Evolutionary conservation across 2,888 invertebrate species (phyloP), one percentile per base, ranked within the genome.

Genomic region (Lymantria dispar): DNA sequence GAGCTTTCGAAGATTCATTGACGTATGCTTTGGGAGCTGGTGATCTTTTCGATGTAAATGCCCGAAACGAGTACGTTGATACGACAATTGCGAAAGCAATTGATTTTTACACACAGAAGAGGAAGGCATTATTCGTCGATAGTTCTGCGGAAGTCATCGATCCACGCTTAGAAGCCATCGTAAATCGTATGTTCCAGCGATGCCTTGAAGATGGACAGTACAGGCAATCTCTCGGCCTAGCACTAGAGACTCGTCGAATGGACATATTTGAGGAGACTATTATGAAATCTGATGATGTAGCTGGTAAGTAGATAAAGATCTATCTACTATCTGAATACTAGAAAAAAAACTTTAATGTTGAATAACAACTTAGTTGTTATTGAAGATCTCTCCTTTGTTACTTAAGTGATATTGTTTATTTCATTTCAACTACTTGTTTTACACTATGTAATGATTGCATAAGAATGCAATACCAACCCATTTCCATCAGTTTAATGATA

Each of bases 11-110:
- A 80, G 98, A 99, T 84, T 98, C 99, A 0, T 87, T 99, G 60
- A 97, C 97, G n/a, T 99, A 98, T 86, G 99, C 99, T 22, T 92
- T 99, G 13, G 98, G 98, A 13, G 98, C 99, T 70, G 98, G 98
- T 13, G 95, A 97, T 69, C 91, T 98, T 14, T 99, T 99, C 83
- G 97, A 99, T 90, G 97, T 99, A 1, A 98, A 98, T 77, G 96
- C 96, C 31, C 94, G 97, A 50, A 96, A 97, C 60, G 98, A 99
- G 90, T 99, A 98, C 92, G 98, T 98, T 0, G 98, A 99, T 78
- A 99, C 99, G 0, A 98, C 96, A 39, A 96, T 99, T 75, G 98
- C 98, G 1, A 99, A 99, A 87, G 99, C 98, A 78, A 98, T 99
- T 70, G 99, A 99, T 87, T 97, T 96, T 80, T 99, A 99, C 80